Evolutionary conservation across 2,797 vertebrate genomes (phyloP), one percentile per base, ranked within the genome.

Genomic region (Peromyscus aztecus): DNA sequence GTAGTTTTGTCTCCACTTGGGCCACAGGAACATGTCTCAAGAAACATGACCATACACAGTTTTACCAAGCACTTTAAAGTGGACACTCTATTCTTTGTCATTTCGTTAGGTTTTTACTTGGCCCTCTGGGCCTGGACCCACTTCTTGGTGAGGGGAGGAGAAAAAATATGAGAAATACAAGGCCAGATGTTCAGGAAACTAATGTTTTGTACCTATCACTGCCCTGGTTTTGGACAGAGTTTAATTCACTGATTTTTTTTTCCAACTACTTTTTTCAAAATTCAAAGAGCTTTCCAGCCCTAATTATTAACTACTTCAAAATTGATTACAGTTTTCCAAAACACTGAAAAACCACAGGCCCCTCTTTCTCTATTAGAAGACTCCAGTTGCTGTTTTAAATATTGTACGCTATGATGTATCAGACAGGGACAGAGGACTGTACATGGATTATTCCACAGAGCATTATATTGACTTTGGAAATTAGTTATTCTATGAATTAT

Each of bases 201-300:
- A 43, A 63, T 8, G 61, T 16, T n/a, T 49, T 46, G 40, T 63
- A 52, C 23, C 23, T 76, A 31, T 87, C 29, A 31, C 63, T 76
- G 92, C 90, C 10, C 23, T 71, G n/a, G 12, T 57, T 93, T 57
- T 82, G 14, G 34, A 95, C 19, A 92, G 43, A 92, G 9, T 19
- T 19, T 46, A 89, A 65, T 80, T 85, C 17, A 59, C 27, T 63
- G 31, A 49, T n/a, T 93, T 87, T 82, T 82, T 29, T 76, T 3
- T 13, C 76, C 31, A 80, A 77, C 6, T 83, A n/a, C 9, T 87
- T 88, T 91, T 95, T 52, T 95, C 37, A 75, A 40, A 95, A 75
- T 31, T 83, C 59, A 52, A 71, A 76, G 63, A 95, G 43, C 46
- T 89, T 57, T 73, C n/a, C 21, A 89, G 37, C 43, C 21, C 24